Evolutionary conservation across 2,888 invertebrate species (phyloP).

Genomic region (Hypomecis punctinalis): DNA sequence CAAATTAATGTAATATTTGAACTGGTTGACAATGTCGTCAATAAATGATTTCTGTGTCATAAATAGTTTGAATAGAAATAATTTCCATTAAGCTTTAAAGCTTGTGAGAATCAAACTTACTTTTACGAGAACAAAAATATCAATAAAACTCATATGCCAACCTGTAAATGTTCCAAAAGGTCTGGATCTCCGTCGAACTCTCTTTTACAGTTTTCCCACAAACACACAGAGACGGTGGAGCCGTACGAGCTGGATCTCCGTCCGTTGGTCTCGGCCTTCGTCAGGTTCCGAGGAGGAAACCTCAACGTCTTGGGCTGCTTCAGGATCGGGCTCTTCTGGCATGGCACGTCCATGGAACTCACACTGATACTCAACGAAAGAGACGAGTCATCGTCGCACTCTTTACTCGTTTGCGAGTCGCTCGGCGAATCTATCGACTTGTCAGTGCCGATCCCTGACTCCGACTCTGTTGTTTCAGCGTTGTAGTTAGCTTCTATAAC

Average conservation of each 20-base stretch:
- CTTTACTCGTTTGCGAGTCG: constrained; percentile 78
- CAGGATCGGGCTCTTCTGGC: constrained; percentile 90
- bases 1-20: too few relatives aligned
- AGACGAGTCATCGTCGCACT: constrained; percentile 79
- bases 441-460: constrained; percentile 80
- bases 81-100: constrained; percentile 6
- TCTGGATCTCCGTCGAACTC: constrained; percentile 92
- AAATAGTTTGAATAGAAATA: neutral
- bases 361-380: constrained; percentile 76
- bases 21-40: too few relatives aligned
- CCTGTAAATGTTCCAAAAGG: constrained; percentile 95
- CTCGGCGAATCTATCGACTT: constrained; percentile 81
- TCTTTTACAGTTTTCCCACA: constrained; percentile 93
- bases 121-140: neutral
- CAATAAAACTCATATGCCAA: constrained; percentile 50
- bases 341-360: constrained; percentile 70
- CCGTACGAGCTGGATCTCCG: constrained; percentile 74
- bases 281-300: constrained; percentile 87
- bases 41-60: neutral
- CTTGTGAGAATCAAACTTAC: neutral
- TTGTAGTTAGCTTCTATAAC: constrained; percentile 78
- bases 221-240: constrained; percentile 86
- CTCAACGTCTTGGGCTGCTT: constrained; percentile 93
- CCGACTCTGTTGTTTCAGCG: constrained; percentile 74
- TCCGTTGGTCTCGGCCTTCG: constrained; percentile 61